Conservation (phyloP, 2,113 vertebrate species). For the Hiodon tergisus region DNA sequence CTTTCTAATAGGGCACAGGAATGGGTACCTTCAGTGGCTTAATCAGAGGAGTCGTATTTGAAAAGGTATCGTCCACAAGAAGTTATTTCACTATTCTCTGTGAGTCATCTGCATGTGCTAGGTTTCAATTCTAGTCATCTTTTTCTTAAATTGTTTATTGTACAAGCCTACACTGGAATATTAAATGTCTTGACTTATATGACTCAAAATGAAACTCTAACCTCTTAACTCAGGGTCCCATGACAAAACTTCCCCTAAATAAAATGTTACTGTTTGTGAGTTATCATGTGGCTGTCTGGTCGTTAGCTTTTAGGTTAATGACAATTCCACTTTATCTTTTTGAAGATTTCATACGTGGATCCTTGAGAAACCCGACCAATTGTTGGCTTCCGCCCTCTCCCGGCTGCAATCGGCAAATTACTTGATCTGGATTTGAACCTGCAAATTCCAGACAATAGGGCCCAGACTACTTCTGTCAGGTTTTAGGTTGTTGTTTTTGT, state of each 20-base stretch:
- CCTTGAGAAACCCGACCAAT: not conserved
- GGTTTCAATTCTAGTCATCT: constrained; percentile 1
- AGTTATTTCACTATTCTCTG: too few species aligned
- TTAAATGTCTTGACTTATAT: not conserved
- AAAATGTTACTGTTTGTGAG: too few species aligned
- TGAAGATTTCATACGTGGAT: not conserved
- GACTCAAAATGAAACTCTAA: constrained; percentile 14
- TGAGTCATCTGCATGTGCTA: not conserved
- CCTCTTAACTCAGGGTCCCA: not conserved
- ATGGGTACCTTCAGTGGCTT: too few species aligned
- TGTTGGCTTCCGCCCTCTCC: not conserved
- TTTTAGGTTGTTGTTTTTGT: too few species aligned
- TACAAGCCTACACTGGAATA: not conserved
- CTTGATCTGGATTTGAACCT: too few species aligned
- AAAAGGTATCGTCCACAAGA: too few species aligned
- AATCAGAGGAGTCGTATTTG: constrained; percentile 48
- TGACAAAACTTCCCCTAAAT: not conserved
- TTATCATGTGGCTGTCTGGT: not conserved
- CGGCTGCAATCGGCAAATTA: not conserved
- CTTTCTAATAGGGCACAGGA: too few species aligned
- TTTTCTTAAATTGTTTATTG: not conserved
- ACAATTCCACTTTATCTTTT: not conserved
- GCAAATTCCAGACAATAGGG: too few species aligned
- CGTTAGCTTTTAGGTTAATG: not conserved
- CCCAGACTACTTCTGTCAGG: too few species aligned